Evolutionary conservation across 2,888 invertebrate species (phyloP), one percentile per base, ranked within the genome.

Genomic region (Nesidiocoris tenuis): DNA sequence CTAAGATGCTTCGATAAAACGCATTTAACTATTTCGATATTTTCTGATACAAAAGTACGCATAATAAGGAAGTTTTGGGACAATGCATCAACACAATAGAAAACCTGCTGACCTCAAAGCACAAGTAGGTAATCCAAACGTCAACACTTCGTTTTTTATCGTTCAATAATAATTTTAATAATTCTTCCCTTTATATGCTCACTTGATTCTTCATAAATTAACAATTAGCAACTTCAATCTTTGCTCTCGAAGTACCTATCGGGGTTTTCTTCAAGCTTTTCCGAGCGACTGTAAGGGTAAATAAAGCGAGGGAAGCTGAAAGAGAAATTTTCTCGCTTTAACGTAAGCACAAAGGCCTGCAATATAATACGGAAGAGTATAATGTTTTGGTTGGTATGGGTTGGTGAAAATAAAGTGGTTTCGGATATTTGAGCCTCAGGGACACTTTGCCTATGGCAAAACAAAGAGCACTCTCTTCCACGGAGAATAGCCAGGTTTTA

Each of bases 341-440:
- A 56, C 12, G 59, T 19, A 22, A 57, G 25, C 18, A 23, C 59
- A 70, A 70, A 70, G 70, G 59, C 70, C 59, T 70, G 72, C 63
- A 72, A 72, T 61, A 72, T 63, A 72, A 72, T 72, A 72, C 63
- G 72, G 25, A 39, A 72, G 63, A 72, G 63, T 61, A 72, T 61
- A 72, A 61, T 39, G 63, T 72, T 17, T 25, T 21, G 24, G 63
- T 19, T 23, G 57, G 72, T 16, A 56, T 23, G 72, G 63, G 63
- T 18, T 54, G 19, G n/a, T 72, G 61, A 63, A 19, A 72, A 72
- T 72, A 61, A 72, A 72, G 72, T 72, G 72, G 72, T 72, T 61
- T 72, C 54, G 72, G 72, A 72, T 72, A 72, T 72, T 72, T 72
- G 72, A 72, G 63, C 61, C 63, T 59, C 39, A 21, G 55, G 72